Percentiles rank a stretch among this genome's conserved stretches.
Conservation (phyloP, 1,140 invertebrate species). For the Calosoma granatense region DNA sequence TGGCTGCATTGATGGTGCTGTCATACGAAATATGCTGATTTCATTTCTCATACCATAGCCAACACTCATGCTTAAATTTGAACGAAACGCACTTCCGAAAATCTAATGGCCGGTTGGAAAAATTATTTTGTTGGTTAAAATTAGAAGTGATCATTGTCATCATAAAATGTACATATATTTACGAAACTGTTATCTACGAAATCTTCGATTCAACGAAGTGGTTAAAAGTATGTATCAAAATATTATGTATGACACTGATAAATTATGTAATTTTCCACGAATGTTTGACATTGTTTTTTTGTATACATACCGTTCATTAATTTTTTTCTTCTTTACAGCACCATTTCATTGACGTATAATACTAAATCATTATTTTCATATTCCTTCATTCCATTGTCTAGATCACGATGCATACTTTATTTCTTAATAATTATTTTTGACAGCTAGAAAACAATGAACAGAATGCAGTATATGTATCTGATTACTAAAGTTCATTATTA, state of each 20-base stretch:
- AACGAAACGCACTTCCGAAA: not conserved
- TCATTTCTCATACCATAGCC: not conserved
- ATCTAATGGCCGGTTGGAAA: not conserved
- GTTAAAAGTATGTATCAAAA: slow-evolving; percentile 5
- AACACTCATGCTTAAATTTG: slow-evolving; percentile 4
- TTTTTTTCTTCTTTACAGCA: not conserved
- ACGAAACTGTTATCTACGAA: not conserved
- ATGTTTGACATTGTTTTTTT: not conserved
- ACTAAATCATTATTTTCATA: not conserved
- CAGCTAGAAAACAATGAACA: too few relatives aligned
- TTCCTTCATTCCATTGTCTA: too few relatives aligned
- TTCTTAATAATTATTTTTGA: too few relatives aligned
- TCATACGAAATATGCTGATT: slow-evolving; percentile 1
- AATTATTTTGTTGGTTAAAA: not conserved
- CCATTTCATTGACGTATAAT: not conserved
- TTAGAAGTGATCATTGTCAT: not conserved
- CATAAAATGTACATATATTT: slow-evolving; percentile 1
- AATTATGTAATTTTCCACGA: slow-evolving; percentile 2
- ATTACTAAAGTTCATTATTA: too few relatives aligned
- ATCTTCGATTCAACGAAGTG: not conserved
- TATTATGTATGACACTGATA: not conserved
- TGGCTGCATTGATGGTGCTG: not conserved
- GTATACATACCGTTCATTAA: not conserved
- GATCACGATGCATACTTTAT: too few relatives aligned
- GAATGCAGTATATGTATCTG: too few relatives aligned